Base-by-base conservation (phyloP, 2,888 invertebrate genomes). In the Troglohyphantes excavatus region DNA sequence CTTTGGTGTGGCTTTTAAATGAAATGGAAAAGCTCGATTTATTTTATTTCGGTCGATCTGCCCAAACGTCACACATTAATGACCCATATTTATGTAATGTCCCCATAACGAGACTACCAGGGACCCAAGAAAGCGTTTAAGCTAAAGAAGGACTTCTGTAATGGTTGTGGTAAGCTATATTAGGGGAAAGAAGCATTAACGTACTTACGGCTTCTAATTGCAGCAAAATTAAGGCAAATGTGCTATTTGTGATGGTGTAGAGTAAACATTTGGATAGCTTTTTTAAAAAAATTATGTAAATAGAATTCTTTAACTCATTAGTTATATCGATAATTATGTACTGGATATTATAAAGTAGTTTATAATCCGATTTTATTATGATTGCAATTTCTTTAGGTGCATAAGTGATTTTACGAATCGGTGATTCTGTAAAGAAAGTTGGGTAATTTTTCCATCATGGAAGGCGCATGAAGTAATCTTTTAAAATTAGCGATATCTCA, bases 1-100 rank as follows among this genome's bases (percentile, higher is more conserved):
- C 19, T 59, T n/a, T n/a, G 33, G n/a, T 53, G 26, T 23, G 65
- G 27, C 65, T 65, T 65, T 23, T 23, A 65, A 65, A 23, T 26
- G 65, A 65, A 65, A 65, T 27, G 13, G 27, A 65, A 23, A 23
- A 65, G 17, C 23, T 65, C 65, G 65, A 65, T 65, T 65, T 65
- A 27, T 27, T 65, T 27, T 65, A 65, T 65, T 26, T 1, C 65
- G 1, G 53, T 13, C 53, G 33, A 33, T 33, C 33, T 33, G 3
- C 53, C n/a, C 53, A n/a, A 11, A 13, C 53, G 2, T 53, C 53
- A 13, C n/a, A 17, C n/a, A 53, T 53, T 53, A 53, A 11, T 53
- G 53, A n/a, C 2, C 53, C 53, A 53, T 53, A 53, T 53, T 53
- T 53, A 53, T 53, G n/a, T 53, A 53, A 53, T 53, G 53, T 53